Percentiles rank a stretch among this genome's conserved stretches.
These are phyloP conservation scores for Caenorhabditis sp. DNA, from an alignment of 2,888 invertebrate species.

Conservation along the genomic window DNA sequence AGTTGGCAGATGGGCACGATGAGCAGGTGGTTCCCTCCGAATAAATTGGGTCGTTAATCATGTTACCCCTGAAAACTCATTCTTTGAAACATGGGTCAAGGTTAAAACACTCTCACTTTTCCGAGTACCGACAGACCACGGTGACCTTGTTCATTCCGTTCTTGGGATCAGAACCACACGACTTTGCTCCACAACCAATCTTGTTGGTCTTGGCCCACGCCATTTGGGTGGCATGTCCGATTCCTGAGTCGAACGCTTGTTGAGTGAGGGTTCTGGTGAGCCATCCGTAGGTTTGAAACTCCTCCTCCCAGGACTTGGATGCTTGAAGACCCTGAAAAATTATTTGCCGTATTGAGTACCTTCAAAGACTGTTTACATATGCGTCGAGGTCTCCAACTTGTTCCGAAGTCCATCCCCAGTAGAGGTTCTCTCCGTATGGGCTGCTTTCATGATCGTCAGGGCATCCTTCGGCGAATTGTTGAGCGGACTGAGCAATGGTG, in stretches of 20 bases:
- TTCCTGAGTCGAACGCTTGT: slow-evolving; percentile 49
- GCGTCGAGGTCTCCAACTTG: background rate
- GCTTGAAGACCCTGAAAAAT: slow-evolving; percentile 18
- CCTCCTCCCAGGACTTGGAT: slow-evolving; percentile 47
- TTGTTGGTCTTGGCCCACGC: slow-evolving; percentile 41
- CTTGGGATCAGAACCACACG: slow-evolving; percentile 16
- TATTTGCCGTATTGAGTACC: no score
- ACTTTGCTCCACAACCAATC: slow-evolving; percentile 60
- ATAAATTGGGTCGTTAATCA: slow-evolving; percentile 43
- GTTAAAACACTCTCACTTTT: background rate
- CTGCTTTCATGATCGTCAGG: slow-evolving; percentile 9
- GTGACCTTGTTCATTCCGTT: slow-evolving; percentile 33
- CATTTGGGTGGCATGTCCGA: slow-evolving; percentile 67
- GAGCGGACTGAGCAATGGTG: slow-evolving; percentile 10
- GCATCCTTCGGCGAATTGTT: slow-evolving; percentile 8
- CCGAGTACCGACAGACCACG: slow-evolving; percentile 55
- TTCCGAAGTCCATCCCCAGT: slow-evolving; percentile 29
- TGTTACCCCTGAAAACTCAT: slow-evolving; percentile 37
- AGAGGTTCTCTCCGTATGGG: slow-evolving; percentile 30
- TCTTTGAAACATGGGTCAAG: no score
- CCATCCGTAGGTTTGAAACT: slow-evolving; percentile 64
- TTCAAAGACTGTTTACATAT: background rate
- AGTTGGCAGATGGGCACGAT: slow-evolving; percentile 28
- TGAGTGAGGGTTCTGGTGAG: slow-evolving; percentile 34
- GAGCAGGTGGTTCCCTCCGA: slow-evolving; percentile 47